Evolutionary conservation across 2,888 invertebrate species (phyloP).

Genomic region (Nomada goodeniana): DNA sequence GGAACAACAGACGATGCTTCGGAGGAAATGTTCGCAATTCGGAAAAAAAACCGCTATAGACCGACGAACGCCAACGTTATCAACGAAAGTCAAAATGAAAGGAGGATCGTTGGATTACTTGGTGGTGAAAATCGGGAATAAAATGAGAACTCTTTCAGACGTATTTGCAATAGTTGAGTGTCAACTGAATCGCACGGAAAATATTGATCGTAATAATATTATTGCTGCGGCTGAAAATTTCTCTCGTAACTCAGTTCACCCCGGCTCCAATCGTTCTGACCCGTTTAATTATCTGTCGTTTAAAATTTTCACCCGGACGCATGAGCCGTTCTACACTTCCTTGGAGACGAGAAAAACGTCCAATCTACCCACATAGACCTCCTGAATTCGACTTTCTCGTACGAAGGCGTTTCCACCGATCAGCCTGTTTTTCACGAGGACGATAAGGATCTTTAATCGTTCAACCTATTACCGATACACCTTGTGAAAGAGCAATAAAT

Average conservation of each 20-base stretch:
- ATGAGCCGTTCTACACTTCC: not conserved
- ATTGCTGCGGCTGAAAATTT: too few relatives aligned
- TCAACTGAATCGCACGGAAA: not conserved
- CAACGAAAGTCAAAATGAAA: not conserved
- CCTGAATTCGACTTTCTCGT: conserved; percentile 32
- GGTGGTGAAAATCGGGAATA: not conserved
- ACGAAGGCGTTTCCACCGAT: conserved; percentile 47
- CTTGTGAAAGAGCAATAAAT: conserved; percentile 4
- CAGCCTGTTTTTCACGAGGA: conserved; percentile 23
- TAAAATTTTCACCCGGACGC: not conserved
- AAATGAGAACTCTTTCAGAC: too few relatives aligned
- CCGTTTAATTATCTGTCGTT: not conserved
- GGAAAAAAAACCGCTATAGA: too few relatives aligned
- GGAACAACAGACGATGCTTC: not conserved
- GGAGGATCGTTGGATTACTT: not conserved
- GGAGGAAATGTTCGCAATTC: too few relatives aligned
- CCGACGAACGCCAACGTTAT: not conserved
- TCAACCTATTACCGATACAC: conserved; percentile 19
- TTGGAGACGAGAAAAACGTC: conserved; percentile 14
- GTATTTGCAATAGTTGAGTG: too few relatives aligned
- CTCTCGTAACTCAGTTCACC: not conserved
- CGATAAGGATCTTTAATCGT: conserved; percentile 47
- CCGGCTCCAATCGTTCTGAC: too few relatives aligned
- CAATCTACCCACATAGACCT: conserved; percentile 6
- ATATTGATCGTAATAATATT: not conserved